Conservation (phyloP, 2,888 invertebrate genomes). For the Thalpophila matura region DNA sequence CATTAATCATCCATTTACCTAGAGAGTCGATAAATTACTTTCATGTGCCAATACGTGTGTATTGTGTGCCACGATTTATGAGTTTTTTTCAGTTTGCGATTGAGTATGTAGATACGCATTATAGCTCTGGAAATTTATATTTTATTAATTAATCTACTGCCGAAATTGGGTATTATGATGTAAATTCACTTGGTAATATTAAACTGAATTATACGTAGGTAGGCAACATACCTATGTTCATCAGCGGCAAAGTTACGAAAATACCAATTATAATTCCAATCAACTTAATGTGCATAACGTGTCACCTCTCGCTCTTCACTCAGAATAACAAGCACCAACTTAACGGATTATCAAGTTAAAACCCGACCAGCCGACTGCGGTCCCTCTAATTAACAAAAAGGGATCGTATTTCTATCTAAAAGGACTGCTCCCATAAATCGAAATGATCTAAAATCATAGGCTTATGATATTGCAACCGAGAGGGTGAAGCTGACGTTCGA, state of each 20-base stretch:
- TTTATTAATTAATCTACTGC: constrained; percentile 24
- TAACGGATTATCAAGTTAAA: constrained; percentile 78
- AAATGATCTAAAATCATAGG: constrained; percentile 79
- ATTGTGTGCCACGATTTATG: constrained; percentile 48
- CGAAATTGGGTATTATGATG: constrained; percentile 28
- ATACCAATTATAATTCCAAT: constrained; percentile 74
- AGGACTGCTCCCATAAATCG: constrained; percentile 70
- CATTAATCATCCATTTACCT: constrained; percentile 56
- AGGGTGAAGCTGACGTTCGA: constrained; percentile 79
- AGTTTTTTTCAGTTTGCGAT: constrained; percentile 33
- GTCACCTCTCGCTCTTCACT: constrained; percentile 60
- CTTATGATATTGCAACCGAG: constrained; percentile 76
- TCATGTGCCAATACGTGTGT: constrained; percentile 51
- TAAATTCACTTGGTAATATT: constrained; percentile 35
- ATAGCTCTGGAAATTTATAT: constrained; percentile 27
- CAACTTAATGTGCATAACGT: constrained; percentile 75
- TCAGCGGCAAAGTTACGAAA: constrained; percentile 57
- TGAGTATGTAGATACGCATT: not conserved
- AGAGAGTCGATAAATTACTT: constrained; percentile 47
- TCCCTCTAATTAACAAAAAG: constrained; percentile 78
- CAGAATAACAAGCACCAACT: constrained; percentile 70
- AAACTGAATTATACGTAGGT: constrained; percentile 44
- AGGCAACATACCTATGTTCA: constrained; percentile 42
- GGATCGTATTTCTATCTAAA: constrained; percentile 63
- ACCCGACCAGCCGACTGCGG: constrained; percentile 70